Percentiles rank a stretch among this genome's conserved stretches.
These are phyloP conservation scores for Saguinus imperator DNA, from an alignment of 2,113 vertebrate genomes.

Conservation along the genomic window DNA sequence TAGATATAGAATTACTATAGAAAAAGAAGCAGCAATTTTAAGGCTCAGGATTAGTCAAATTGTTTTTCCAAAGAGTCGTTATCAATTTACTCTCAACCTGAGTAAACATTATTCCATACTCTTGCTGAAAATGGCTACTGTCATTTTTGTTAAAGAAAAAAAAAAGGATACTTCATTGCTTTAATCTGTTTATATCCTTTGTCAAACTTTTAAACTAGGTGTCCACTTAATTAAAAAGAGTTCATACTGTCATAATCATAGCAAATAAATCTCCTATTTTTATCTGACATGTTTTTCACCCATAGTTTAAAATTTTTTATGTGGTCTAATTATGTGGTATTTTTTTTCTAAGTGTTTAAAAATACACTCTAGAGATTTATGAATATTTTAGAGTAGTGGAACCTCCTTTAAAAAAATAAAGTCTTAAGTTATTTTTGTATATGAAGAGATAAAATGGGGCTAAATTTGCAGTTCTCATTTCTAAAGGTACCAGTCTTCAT, in stretches of 20 bases:
- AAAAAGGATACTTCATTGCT: not conserved
- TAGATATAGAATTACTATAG: not conserved
- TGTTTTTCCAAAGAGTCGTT: not conserved
- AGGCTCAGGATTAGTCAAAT: constrained; percentile 6
- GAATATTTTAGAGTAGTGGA: not conserved
- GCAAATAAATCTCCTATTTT: not conserved
- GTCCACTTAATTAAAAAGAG: not conserved
- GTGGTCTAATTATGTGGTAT: not conserved
- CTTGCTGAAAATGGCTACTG: constrained; percentile 6
- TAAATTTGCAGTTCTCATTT: not conserved
- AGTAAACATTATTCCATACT: not conserved
- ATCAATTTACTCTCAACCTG: not conserved
- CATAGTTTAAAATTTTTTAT: not conserved
- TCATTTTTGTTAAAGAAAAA: not conserved
- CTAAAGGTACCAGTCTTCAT: not conserved
- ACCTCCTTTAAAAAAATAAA: not conserved
- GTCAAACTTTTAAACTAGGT: not conserved
- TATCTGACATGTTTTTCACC: not conserved
- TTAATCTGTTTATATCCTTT: not conserved
- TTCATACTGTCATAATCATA: not conserved
- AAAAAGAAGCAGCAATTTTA: constrained; percentile 1
- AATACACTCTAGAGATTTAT: not conserved
- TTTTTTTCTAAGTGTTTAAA: not conserved
- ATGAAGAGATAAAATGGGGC: not conserved
- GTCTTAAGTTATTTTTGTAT: not conserved